Evolutionary conservation across 1,140 invertebrate genomes (phyloP).

Genomic region (Megathymus violae): DNA sequence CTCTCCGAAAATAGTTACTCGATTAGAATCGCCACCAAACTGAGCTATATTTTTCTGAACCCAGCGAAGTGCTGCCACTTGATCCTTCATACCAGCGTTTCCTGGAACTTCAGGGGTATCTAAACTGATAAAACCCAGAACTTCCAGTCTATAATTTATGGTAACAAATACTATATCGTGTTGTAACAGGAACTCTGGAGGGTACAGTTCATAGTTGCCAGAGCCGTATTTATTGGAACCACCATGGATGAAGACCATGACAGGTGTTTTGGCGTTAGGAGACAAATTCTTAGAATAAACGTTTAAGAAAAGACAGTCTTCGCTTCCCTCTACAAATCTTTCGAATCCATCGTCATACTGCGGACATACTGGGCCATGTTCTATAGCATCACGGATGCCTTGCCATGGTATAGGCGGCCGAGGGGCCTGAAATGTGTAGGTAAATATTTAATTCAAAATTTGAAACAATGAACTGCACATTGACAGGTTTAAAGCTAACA

Average conservation of each 20-base stretch:
- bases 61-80: constrained; percentile 79
- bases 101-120: constrained; percentile 84
- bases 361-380: constrained; percentile 51
- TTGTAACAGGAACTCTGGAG: constrained; percentile 40
- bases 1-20: constrained; percentile 89
- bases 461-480: too few relatives aligned
- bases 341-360: constrained; percentile 42
- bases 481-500: too few relatives aligned
- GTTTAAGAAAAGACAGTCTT: constrained; percentile 86
- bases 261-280: constrained; percentile 61
- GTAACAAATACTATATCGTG: constrained; percentile 41
- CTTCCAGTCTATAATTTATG: constrained; percentile 45
- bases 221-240: constrained; percentile 79
- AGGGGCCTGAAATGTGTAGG: constrained; percentile 49
- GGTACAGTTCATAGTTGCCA: constrained; percentile 38
- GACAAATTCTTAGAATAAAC: constrained; percentile 47
- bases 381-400: constrained; percentile 47
- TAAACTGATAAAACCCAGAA: constrained; percentile 84
- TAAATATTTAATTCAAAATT: constrained; percentile 5
- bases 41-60: constrained; percentile 70
- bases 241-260: constrained; percentile 87
- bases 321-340: constrained; percentile 54
- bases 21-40: constrained; percentile 89
- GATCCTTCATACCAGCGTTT: constrained; percentile 87
- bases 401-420: constrained; percentile 45